phyloP scores from a whole-genome alignment of 92 coral and sea anemone genomes.

The Zoanthus solanderi region DNA sequence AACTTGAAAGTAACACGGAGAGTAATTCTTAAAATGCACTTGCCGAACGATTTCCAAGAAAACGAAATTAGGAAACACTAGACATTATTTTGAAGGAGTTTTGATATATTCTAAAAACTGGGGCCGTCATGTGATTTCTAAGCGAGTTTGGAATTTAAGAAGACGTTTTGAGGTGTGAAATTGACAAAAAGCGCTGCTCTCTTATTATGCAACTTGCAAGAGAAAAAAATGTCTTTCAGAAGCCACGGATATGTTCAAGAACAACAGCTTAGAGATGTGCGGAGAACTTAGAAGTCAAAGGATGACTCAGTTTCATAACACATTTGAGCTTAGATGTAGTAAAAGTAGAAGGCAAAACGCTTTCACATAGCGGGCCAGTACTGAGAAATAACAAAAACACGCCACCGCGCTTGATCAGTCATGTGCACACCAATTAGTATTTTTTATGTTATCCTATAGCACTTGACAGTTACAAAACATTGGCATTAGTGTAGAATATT shows the following conservation, averaged over 20 bases:
- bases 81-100: not conserved
- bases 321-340: not conserved
- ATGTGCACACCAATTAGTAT: slow-evolving; percentile 31
- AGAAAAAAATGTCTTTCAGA: slow-evolving; percentile 5
- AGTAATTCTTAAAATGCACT: not conserved
- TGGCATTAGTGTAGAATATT: slow-evolving; percentile 24
- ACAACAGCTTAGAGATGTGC: too few species aligned
- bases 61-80: not conserved
- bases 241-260: too few species aligned
- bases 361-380: not conserved
- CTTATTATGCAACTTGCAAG: slow-evolving; percentile 37
- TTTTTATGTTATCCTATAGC: slow-evolving; percentile 34
- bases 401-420: slow-evolving; percentile 17
- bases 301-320: not conserved
- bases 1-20: slow-evolving; percentile 15
- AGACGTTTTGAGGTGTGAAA: slow-evolving; percentile 49
- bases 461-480: slow-evolving; percentile 55
- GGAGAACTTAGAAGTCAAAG: not conserved
- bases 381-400: not conserved
- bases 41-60: not conserved
- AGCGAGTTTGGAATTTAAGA: slow-evolving; percentile 41
- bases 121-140: slow-evolving; percentile 28
- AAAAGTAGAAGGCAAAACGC: not conserved
- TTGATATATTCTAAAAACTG: slow-evolving; percentile 15
- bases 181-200: slow-evolving; percentile 38